Percentiles rank a stretch among this genome's conserved stretches.
Evolutionary conservation across 1,140 invertebrate genomes (phyloP).

Genomic region (Gryon sp.): DNA sequence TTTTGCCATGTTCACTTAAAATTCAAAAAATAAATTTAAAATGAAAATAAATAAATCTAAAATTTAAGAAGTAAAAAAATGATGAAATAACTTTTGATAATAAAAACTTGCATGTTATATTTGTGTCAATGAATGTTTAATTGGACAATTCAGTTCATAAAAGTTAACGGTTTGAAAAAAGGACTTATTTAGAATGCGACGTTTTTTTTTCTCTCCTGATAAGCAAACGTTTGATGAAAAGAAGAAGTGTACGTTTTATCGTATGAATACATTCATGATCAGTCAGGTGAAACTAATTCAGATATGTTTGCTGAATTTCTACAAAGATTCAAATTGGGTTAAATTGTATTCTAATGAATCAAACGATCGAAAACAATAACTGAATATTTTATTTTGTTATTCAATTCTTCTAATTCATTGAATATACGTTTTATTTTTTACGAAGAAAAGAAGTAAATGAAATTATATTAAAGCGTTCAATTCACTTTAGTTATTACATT

Average conservation of each 20-base stretch:
- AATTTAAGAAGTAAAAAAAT: too few relatives aligned
- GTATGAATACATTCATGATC: constrained; percentile 5
- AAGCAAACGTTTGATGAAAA: constrained; percentile 9
- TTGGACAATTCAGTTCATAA: neutral
- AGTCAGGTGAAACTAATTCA: constrained; percentile 16
- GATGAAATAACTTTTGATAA: too few relatives aligned
- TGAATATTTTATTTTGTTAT: too few relatives aligned
- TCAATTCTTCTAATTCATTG: too few relatives aligned
- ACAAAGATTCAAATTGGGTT: constrained; percentile 6
- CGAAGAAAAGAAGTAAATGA: too few relatives aligned
- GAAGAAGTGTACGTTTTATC: neutral
- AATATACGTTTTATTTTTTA: too few relatives aligned
- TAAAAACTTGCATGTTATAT: constrained; percentile 6
- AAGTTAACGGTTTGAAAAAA: neutral
- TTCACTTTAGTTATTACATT: too few relatives aligned
- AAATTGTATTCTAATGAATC: constrained; percentile 13
- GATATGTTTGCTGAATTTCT: constrained; percentile 31
- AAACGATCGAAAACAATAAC: constrained; percentile 22
- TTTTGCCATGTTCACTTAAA: too few relatives aligned
- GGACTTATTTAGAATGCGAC: neutral
- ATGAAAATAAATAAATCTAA: too few relatives aligned
- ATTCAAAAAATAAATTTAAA: too few relatives aligned
- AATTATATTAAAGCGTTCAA: too few relatives aligned
- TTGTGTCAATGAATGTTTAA: neutral
- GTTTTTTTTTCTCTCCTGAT: neutral